Base-by-base conservation (phyloP, 1,140 invertebrate genomes). In the Drosophila nigromelanica region DNA sequence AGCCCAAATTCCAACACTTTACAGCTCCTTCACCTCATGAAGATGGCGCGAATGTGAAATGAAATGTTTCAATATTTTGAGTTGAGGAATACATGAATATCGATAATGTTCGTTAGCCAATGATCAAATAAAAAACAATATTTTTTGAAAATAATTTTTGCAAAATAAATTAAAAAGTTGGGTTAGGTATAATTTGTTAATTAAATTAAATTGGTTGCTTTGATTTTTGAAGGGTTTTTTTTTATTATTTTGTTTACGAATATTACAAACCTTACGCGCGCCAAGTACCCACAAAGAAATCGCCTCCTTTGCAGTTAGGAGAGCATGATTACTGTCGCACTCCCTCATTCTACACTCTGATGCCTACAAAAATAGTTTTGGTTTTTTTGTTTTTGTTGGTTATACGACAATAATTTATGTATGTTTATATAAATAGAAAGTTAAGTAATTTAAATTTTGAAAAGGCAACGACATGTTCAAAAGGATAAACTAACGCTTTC, bases 281-380 rank as follows among this genome's bases (percentile, higher is more conserved):
- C 95, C 96, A 94, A 96, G 95, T 93, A 96, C 95, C 96, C 96
- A 97, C 92, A 97, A 95, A 93, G 96, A 96, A 94, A 97, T 95
- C 94, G 96, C 96, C 94, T 97, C 96, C 94, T 96, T 95, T 94
- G 95, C 95, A 93, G 95, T 96, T 93, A 97, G 95, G 93, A 96
- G 95, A 94, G 94, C 94, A 94, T 95, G 94, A 93, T 91, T 91
- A 91, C 87, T 91, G 90, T 90, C 90, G 89, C 90, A 85, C 78
- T 91, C 90, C 80, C 90, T 91, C 83, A 87, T 68, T 91, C 90
- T 91, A 90, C 90, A 91, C 63, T 91, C 89, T 80, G 90, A 79
- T 85, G 90, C 90, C 90, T 91, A 91, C 89, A 91, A 91, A 85
- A 91, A 90, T 90, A 85, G 78, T 87, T 85, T 77, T 33, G 58